These are phyloP conservation scores for Drosophila nebulosa DNA, from an alignment of 1,140 invertebrate genomes.

Conservation along the genomic window DNA sequence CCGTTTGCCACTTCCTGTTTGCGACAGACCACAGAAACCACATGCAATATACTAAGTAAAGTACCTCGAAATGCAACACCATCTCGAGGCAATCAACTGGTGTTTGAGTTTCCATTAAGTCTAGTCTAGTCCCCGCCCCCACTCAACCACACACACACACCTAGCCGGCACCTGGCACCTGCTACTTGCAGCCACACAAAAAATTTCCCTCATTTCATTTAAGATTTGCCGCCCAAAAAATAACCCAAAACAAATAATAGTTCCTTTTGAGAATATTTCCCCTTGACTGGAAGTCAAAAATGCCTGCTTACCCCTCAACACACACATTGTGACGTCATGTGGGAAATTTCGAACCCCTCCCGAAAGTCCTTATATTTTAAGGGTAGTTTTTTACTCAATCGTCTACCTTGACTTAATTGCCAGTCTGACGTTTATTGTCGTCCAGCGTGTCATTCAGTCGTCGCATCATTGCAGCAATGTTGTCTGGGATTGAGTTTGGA, in stretches of 20 bases:
- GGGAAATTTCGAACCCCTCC: conserved; percentile 27
- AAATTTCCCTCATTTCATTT: conserved; percentile 1
- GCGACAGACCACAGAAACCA: conserved; percentile 48
- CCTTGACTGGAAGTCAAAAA: conserved; percentile 8
- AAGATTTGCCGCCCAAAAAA: conserved; percentile 47
- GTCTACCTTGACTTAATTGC: conserved; percentile 46
- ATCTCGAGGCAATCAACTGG: conserved; percentile 64
- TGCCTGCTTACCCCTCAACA: conserved; percentile 40
- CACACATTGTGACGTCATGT: conserved; percentile 30
- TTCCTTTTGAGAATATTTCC: conserved; percentile 1
- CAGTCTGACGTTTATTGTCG: conserved; percentile 53
- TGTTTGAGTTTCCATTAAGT: conserved; percentile 74
- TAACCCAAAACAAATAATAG: conserved; percentile 63
- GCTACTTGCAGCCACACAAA: conserved; percentile 4
- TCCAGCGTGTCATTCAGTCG: conserved; percentile 39
- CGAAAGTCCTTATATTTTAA: not conserved
- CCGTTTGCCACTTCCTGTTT: conserved; percentile 19
- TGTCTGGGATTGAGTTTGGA: not conserved
- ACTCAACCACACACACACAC: not conserved
- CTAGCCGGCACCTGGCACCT: conserved; percentile 10
- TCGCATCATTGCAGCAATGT: conserved; percentile 4
- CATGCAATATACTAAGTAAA: conserved; percentile 55
- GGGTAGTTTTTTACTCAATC: not conserved
- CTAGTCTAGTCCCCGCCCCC: not conserved
- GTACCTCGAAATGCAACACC: conserved; percentile 44